Evolutionary conservation across 2,113 vertebrate species (phyloP).

Genomic region (Cepphus grylle): DNA sequence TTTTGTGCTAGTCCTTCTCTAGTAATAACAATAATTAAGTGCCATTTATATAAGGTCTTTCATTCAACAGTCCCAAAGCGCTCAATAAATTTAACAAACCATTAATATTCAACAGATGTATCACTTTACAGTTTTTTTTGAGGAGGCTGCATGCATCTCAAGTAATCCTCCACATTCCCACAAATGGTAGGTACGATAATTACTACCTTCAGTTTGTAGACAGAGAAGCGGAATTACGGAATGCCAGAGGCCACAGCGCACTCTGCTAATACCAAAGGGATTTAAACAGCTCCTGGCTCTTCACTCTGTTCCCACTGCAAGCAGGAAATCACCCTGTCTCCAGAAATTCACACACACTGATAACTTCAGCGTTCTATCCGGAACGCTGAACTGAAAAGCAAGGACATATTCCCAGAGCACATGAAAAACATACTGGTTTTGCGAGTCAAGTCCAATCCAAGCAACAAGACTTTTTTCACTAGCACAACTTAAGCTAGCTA

Average conservation of each 20-base stretch:
- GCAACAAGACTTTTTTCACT: background rate
- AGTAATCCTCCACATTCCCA: background rate
- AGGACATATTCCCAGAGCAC: background rate
- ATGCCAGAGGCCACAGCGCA: background rate
- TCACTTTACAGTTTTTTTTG: background rate
- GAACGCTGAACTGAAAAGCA: background rate
- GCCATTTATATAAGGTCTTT: constrained; percentile 10
- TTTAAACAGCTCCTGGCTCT: background rate
- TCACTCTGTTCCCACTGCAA: background rate
- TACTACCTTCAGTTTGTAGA: background rate
- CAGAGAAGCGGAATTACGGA: background rate
- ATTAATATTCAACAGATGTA: constrained; percentile 22
- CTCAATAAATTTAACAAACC: constrained; percentile 29
- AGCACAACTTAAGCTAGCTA: background rate
- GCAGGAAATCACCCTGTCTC: background rate
- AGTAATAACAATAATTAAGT: constrained; percentile 47
- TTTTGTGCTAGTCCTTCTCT: background rate
- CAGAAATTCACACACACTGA: background rate
- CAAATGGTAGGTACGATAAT: background rate
- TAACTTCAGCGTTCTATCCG: background rate
- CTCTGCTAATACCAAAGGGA: background rate
- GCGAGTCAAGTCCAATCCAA: background rate
- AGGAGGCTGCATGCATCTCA: background rate
- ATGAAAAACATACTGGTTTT: background rate
- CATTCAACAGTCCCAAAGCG: background rate